Evolutionary conservation across 2,113 vertebrate species (phyloP), one percentile per base, ranked within the genome.

Genomic region (Suricata suricatta): DNA sequence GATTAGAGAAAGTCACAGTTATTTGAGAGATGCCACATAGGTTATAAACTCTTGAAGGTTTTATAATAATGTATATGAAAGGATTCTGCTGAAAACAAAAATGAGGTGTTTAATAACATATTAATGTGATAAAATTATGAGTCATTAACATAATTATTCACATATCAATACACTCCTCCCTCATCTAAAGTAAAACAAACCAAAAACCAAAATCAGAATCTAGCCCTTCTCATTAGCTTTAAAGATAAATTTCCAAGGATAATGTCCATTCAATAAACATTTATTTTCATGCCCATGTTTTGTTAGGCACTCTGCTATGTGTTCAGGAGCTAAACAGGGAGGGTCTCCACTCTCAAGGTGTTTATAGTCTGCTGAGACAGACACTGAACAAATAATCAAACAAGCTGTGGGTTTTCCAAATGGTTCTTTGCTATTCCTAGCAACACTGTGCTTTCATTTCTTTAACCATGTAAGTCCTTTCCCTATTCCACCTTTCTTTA

Each of bases 341-440:
- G 17, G 38, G n/a, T 94, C 41, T 91, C n/a, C 31, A 63, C 44
- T 94, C 50, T 87, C 12, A 35, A 80, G 74, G n/a, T 87, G 2
- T 94, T 95, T 93, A 85, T 63, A 98, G 95, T 80, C 83, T 93
- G 33, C 91, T 7, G 33, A 95, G 81, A 93, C 83, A 97, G 92
- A 93, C 96, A 50, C 1, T 97, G 74, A 97, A 92, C 79, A 98
- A 97, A 97, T 95, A 97, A 94, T 87, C 83, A 96, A 52, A 47
- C 69, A 95, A 93, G 60, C 77, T 86, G 41, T 93, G 77, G 74
- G n/a, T 89, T 97, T 96, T 97, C 72, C 89, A 95, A 52, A 21
- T 83, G 79, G 41, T 38, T 52, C 44, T 96, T 76, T 93, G 88
- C 82, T 88, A 87, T 90, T 96, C 71, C 52, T 38, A 85, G 54